A percentile compares a stretch with the other conserved stretches of the same genome.
These are phyloP conservation scores for Dicranocentrus wangi DNA, from an alignment of 2,888 invertebrate species.

Conservation along the genomic window DNA sequence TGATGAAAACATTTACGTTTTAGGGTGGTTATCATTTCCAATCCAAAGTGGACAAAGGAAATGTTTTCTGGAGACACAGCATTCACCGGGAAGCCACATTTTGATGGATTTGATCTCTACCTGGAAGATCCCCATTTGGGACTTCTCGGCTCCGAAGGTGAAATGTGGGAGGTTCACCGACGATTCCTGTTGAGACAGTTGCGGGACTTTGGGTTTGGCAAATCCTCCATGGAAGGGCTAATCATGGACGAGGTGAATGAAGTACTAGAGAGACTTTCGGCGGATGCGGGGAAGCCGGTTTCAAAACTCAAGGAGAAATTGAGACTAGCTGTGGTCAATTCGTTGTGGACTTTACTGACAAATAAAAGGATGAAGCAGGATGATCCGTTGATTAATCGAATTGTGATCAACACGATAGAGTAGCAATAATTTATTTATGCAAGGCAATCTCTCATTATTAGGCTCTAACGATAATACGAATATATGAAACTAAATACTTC, in stretches of 20 bases:
- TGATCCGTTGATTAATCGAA: slow-evolving; percentile 10
- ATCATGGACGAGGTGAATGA: slow-evolving; percentile 43
- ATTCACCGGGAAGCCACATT: slow-evolving; percentile 9
- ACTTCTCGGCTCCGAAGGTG: slow-evolving; percentile 18
- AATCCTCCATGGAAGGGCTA: slow-evolving; percentile 15
- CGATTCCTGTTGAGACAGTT: slow-evolving; percentile 28
- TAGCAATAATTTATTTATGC: too few species aligned
- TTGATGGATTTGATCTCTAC: not conserved
- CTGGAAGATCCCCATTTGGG: not conserved
- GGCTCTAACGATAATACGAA: too few species aligned
- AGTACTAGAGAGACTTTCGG: not conserved
- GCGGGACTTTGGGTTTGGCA: slow-evolving; percentile 45
- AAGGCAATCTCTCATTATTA: too few species aligned
- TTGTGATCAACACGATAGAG: slow-evolving; percentile 15
- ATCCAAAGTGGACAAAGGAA: slow-evolving; percentile 22
- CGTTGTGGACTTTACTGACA: slow-evolving; percentile 37
- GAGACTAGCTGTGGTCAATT: slow-evolving; percentile 36
- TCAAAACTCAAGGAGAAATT: slow-evolving; percentile 11
- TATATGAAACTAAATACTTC: not conserved
- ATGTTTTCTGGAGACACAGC: slow-evolving; percentile 15
- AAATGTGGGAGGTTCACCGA: slow-evolving; percentile 34
- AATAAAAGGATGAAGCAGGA: slow-evolving; percentile 4
- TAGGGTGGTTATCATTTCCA: slow-evolving; percentile 25
- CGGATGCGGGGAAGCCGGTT: slow-evolving; percentile 17
- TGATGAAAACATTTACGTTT: not conserved